phyloP scores from a whole-genome alignment of 2,888 invertebrate genomes.

The Sicus ferrugineus region DNA sequence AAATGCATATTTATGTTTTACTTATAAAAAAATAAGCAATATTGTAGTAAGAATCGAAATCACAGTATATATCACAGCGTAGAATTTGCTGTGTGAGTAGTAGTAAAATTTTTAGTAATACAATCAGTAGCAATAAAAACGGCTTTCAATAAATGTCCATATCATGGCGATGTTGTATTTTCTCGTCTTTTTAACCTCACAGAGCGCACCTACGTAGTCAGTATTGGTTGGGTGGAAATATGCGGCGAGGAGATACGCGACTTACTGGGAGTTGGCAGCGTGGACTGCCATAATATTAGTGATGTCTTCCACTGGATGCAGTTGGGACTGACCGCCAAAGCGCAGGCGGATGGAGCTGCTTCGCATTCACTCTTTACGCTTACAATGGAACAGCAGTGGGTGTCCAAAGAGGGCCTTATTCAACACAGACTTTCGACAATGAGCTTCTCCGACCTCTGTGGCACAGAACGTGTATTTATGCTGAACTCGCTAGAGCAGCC shows the following conservation, averaged over 20 bases:
- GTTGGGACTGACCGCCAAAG: slow-evolving; percentile 69
- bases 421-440: slow-evolving; percentile 78
- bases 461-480: slow-evolving; percentile 67
- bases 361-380: slow-evolving; percentile 75
- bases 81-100: no score
- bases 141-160: neutral
- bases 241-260: slow-evolving; percentile 73
- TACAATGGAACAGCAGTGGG: slow-evolving; percentile 78
- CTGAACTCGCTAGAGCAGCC: slow-evolving; percentile 64
- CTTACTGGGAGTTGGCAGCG: slow-evolving; percentile 67
- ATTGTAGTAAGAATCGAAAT: no score
- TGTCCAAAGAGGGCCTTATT: slow-evolving; percentile 72
- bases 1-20: no score
- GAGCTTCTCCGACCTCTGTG: slow-evolving; percentile 75
- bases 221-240: slow-evolving; percentile 78
- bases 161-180: neutral
- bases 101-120: no score
- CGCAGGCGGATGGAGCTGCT: slow-evolving; percentile 46
- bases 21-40: no score
- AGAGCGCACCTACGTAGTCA: slow-evolving; percentile 72
- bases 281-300: slow-evolving; percentile 70
- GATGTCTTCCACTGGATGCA: slow-evolving; percentile 78
- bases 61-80: no score
- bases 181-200: slow-evolving; percentile 49
- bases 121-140: no score